A percentile compares a stretch with the other conserved stretches of the same genome.
Conservation (phyloP, 1,140 invertebrate species). For the Tetraneura akinire region DNA sequence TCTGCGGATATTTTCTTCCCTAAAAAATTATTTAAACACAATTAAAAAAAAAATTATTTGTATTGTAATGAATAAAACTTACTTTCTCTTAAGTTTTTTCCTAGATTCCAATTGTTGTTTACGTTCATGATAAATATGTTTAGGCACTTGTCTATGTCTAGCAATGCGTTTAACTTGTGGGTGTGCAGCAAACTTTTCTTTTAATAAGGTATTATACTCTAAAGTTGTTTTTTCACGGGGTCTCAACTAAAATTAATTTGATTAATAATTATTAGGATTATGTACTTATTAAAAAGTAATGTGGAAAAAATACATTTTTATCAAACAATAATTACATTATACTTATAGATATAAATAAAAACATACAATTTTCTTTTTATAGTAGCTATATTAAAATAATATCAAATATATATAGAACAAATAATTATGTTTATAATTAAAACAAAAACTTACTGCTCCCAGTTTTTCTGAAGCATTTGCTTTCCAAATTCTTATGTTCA, state of each 20-base stretch:
- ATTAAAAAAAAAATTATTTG: constrained; percentile 7
- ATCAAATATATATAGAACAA: too few species aligned
- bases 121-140: constrained; percentile 82
- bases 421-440: not conserved
- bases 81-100: constrained; percentile 79
- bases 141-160: constrained; percentile 93
- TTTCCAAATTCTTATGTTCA: constrained; percentile 99
- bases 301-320: not conserved
- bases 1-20: constrained; percentile 78
- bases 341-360: too few species aligned
- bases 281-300: too few species aligned
- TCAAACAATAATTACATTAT: too few species aligned
- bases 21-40: constrained; percentile 59
- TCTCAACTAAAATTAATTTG: constrained; percentile 71
- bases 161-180: constrained; percentile 91
- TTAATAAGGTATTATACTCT: constrained; percentile 83
- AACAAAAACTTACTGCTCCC: constrained; percentile 75
- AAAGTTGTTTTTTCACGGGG: constrained; percentile 85
- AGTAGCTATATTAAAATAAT: too few species aligned
- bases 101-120: constrained; percentile 75
- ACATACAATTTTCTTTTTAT: too few species aligned
- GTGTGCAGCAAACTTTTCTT: constrained; percentile 89
- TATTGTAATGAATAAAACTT: constrained; percentile 57
- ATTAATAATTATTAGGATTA: too few species aligned
- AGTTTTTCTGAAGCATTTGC: constrained; percentile 94